Conservation (phyloP, 2,888 invertebrate species). For the Tipula vernalis region DNA sequence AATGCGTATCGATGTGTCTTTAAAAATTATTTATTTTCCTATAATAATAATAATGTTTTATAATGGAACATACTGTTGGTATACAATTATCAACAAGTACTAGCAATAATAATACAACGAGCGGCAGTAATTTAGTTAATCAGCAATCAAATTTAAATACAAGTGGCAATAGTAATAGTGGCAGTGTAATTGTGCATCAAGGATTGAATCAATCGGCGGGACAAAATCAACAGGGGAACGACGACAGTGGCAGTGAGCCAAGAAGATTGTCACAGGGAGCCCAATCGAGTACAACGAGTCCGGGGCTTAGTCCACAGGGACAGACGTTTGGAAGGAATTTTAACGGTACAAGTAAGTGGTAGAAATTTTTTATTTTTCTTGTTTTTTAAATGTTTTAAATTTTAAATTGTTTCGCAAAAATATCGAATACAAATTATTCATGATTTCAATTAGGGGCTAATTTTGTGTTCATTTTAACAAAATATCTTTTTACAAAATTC, state of each 20-base stretch:
- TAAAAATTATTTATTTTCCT: neutral
- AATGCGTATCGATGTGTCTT: neutral
- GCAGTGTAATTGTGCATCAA: slow-evolving; percentile 10
- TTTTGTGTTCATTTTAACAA: too few species aligned
- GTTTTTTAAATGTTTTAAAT: neutral
- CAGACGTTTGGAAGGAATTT: slow-evolving; percentile 34
- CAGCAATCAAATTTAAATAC: slow-evolving; percentile 4
- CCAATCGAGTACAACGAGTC: slow-evolving; percentile 35
- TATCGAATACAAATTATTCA: too few species aligned
- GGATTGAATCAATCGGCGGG: neutral
- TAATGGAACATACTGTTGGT: slow-evolving; percentile 9
- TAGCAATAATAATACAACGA: neutral
- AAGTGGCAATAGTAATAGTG: neutral
- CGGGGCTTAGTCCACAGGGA: slow-evolving; percentile 33
- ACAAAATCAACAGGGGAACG: neutral
- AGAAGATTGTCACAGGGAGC: slow-evolving; percentile 21
- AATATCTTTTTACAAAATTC: too few species aligned
- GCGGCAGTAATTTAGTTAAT: neutral
- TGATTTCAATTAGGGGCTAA: too few species aligned
- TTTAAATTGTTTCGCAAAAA: too few species aligned
- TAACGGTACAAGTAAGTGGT: slow-evolving; percentile 34
- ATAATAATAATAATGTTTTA: slow-evolving; percentile 5
- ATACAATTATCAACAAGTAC: neutral
- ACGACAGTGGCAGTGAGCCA: neutral
- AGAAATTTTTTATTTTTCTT: neutral